Base-by-base conservation (phyloP, 1,140 invertebrate species). In the Lepeophtheirus salmonis region DNA sequence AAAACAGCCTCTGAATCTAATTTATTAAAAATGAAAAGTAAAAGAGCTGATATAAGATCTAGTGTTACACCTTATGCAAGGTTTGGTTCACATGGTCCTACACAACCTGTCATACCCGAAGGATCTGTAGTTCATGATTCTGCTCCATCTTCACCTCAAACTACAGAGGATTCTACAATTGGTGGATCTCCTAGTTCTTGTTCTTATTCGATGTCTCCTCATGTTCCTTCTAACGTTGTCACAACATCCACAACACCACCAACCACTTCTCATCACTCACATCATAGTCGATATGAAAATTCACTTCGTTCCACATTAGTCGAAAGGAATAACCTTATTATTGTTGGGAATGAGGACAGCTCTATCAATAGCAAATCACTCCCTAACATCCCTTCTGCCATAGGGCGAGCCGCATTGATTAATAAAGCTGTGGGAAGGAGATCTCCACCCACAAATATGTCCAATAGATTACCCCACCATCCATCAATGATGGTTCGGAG, bases 1-100 rank as follows among this genome's bases (percentile, higher is more conserved):
- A 57, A 57, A 21, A 71, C 80, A 94, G 91, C 89, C 69, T 95
- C 90, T 74, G 90, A 95, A 80, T 89, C 90, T 65, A 95, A 96
- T 79, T 80, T 92, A 74, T 79, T 91, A 74, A 95, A 95, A 79
- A 84, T 92, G 74, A 84, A 89, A 68, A 79, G 95, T 69, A 95
- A 95, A 79, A 87, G 91, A 75, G 84, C 89, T n/a, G 30, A 41
- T 41, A 6, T 41, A 6, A 6, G 30, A 6, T 41, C 30, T n/a
- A 41, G n/a, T 41, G 30, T 41, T 6, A n/a, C 30, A 6, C 30
- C 30, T n/a, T 41, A 41, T n/a, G 30, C 30, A 10, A 6, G 30
- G 6, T n/a, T n/a, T n/a, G n/a, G n/a, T n/a, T n/a, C n/a, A n/a
- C n/a, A n/a, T n/a, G n/a, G n/a, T n/a, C n/a, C n/a, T n/a, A n/a